Percentiles rank a stretch among this genome's conserved stretches.
Evolutionary conservation across 2,797 vertebrate species (phyloP).

Genomic region (Takifugu ocellatus): DNA sequence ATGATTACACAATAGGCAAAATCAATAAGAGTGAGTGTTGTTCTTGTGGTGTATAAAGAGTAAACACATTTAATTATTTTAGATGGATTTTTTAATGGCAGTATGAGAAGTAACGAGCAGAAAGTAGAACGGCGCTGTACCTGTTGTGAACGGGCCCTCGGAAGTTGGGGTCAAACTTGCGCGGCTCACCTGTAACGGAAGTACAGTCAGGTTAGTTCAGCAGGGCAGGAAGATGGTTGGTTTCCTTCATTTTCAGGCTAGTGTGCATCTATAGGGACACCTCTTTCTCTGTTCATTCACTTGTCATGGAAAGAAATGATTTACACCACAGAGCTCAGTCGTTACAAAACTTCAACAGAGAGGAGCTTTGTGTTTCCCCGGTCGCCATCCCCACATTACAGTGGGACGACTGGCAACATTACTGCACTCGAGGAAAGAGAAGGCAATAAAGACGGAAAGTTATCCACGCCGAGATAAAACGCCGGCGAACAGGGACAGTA

Average conservation of each 20-base stretch:
- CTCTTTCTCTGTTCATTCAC: no score
- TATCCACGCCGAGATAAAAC: no score
- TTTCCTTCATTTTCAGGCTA: no score
- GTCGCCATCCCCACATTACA: background rate
- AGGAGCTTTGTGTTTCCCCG: background rate
- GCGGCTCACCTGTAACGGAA: conserved; percentile 86
- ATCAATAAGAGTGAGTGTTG: conserved; percentile 21
- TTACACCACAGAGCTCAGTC: background rate
- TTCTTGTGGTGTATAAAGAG: background rate
- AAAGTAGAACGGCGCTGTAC: conserved; percentile 63
- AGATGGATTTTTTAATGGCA: background rate
- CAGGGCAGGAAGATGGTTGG: background rate
- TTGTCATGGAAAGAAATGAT: background rate
- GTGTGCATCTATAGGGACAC: background rate
- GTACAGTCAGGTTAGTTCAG: conserved; percentile 10
- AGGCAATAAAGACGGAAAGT: background rate
- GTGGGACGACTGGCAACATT: background rate
- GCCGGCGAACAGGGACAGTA: no score
- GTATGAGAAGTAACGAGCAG: background rate
- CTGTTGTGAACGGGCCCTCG: conserved; percentile 88
- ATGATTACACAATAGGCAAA: conserved; percentile 37
- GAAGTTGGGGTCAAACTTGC: conserved; percentile 89
- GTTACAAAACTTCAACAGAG: background rate
- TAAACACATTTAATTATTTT: no score
- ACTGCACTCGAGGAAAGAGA: background rate